phyloP scores from a whole-genome alignment of 2,113 vertebrate species.

The Leptobrachium leishanense region DNA sequence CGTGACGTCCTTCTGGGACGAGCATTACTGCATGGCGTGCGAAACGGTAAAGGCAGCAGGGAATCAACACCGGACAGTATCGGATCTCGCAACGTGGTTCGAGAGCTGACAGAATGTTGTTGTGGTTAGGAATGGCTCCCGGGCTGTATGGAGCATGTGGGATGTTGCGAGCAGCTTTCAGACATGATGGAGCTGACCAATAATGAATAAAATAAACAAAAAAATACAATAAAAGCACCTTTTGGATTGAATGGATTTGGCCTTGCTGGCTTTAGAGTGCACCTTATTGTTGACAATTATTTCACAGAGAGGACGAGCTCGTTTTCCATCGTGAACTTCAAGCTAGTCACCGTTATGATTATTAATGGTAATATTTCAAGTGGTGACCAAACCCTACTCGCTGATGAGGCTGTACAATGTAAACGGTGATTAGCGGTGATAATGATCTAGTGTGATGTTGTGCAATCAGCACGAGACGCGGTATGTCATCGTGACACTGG shows the following conservation, averaged over 20 bases:
- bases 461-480: no score
- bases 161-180: background rate
- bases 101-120: constrained; percentile 56
- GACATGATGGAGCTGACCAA: background rate
- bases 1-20: constrained; percentile 76
- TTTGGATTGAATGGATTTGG: background rate
- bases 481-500: no score
- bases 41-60: constrained; percentile 60
- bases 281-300: background rate
- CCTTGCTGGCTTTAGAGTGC: background rate
- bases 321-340: no score
- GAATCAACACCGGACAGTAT: constrained; percentile 63
- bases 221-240: background rate
- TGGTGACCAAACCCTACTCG: no score
- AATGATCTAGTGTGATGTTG: no score
- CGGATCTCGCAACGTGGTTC: constrained; percentile 79
- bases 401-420: no score
- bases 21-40: constrained; percentile 84
- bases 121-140: background rate
- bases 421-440: no score
- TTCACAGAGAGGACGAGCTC: no score
- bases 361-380: no score
- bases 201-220: background rate
- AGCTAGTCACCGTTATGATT: no score
- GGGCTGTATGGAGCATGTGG: background rate